Evolutionary conservation across 1,140 invertebrate genomes (phyloP).

Genomic region (Drosophila fuyamai): DNA sequence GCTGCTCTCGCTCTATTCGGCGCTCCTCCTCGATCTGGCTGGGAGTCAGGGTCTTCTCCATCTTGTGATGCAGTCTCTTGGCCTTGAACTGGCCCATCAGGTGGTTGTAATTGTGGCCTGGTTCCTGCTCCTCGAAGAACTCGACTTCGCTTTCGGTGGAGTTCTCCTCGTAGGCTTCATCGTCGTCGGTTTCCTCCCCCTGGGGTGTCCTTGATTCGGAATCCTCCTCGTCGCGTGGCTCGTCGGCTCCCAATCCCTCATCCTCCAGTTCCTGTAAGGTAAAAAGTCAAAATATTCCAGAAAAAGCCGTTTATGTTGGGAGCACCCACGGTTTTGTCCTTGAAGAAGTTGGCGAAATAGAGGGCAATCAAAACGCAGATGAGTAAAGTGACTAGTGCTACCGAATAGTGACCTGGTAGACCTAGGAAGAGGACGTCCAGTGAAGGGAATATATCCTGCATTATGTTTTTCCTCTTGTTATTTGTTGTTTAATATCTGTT

Average conservation of each 20-base stretch:
- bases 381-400: slow-evolving; percentile 66
- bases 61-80: slow-evolving; percentile 63
- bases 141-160: slow-evolving; percentile 59
- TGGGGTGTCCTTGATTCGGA: slow-evolving; percentile 22
- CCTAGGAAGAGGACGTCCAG: slow-evolving; percentile 52
- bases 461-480: slow-evolving; percentile 5
- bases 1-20: slow-evolving; percentile 76
- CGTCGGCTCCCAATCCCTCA: slow-evolving; percentile 66
- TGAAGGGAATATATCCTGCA: slow-evolving; percentile 30
- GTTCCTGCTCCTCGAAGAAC: slow-evolving; percentile 15
- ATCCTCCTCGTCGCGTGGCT: slow-evolving; percentile 47
- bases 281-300: not conserved
- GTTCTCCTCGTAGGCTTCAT: slow-evolving; percentile 61
- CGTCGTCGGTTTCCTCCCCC: slow-evolving; percentile 47
- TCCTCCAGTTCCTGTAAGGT: slow-evolving; percentile 60
- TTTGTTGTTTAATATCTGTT: slow-evolving; percentile 7
- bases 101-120: slow-evolving; percentile 44
- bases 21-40: slow-evolving; percentile 72
- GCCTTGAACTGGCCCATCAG: slow-evolving; percentile 74
- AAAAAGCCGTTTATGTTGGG: not conserved
- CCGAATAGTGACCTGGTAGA: slow-evolving; percentile 58
- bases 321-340: slow-evolving; percentile 64
- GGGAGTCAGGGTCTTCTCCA: slow-evolving; percentile 67
- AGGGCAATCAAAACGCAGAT: slow-evolving; percentile 69
- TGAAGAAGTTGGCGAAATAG: slow-evolving; percentile 75